Conservation (phyloP, 2,888 invertebrate species). For the Ellobium chinense region DNA sequence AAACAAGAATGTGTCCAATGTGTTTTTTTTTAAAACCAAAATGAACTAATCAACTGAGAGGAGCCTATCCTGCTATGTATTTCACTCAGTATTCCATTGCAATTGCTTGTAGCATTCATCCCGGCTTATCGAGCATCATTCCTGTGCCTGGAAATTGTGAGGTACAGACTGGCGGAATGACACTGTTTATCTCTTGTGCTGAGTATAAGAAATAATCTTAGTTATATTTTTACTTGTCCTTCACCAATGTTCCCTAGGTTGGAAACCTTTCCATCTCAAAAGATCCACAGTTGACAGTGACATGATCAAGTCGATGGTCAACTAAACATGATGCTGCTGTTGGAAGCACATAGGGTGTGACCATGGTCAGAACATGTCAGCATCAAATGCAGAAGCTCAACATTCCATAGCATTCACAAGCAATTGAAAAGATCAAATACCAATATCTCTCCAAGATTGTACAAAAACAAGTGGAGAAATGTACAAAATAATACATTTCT, state of each 20-base stretch:
- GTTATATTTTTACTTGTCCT: not conserved
- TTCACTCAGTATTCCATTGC: not conserved
- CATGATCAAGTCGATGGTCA: no score
- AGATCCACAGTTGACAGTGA: no score
- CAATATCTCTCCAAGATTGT: constrained; percentile 22
- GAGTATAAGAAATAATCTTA: not conserved
- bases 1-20: no score
- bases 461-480: constrained; percentile 10
- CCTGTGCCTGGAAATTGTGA: no score
- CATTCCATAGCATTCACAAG: not conserved
- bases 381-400: not conserved
- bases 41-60: not conserved
- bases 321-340: no score
- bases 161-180: no score
- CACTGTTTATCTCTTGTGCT: no score
- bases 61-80: constrained; percentile 18
- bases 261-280: not conserved
- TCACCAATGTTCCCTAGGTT: not conserved
- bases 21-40: not conserved
- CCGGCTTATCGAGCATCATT: no score
- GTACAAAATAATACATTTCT: constrained; percentile 24
- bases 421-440: not conserved
- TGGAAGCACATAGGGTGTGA: no score
- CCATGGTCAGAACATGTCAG: not conserved
- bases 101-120: not conserved